Percentiles rank a stretch among this genome's conserved stretches.
Conservation (phyloP, 2,113 vertebrate genomes). For the Neolamprologus variostigma region DNA sequence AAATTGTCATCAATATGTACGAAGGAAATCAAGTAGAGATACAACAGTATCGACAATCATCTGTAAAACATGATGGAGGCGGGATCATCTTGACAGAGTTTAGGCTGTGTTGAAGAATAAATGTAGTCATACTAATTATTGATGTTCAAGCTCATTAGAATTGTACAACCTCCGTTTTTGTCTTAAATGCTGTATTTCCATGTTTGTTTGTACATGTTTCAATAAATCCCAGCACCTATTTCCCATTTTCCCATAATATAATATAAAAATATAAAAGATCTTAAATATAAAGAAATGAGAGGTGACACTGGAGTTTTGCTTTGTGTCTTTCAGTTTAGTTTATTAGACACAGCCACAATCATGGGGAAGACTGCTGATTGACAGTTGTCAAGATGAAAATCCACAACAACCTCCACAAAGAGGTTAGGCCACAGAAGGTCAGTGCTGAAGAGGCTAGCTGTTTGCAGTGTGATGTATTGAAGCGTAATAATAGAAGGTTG, state of each 20-base stretch:
- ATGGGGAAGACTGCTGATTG: neutral
- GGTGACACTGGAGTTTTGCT: neutral
- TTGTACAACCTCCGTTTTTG: neutral
- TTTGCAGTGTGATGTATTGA: neutral
- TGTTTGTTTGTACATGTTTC: neutral
- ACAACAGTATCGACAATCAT: neutral
- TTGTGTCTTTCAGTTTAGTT: neutral
- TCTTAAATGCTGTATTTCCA: neutral
- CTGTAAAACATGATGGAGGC: neutral
- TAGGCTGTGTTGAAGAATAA: neutral
- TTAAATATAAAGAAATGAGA: neutral
- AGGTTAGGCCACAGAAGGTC: neutral
- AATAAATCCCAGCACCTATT: neutral
- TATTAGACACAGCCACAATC: neutral
- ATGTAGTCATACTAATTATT: neutral
- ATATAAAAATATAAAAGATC: neutral
- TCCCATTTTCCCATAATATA: neutral
- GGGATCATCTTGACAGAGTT: neutral
- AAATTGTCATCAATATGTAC: neutral
- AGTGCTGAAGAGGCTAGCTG: neutral
- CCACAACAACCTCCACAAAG: neutral
- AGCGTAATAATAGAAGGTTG: neutral
- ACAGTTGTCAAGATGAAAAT: neutral
- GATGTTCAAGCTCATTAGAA: neutral
- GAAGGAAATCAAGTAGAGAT: neutral